A percentile compares a stretch with the other conserved stretches of the same genome.
These are phyloP conservation scores for Chaetura pelagica DNA, from an alignment of 2,113 vertebrate species.

Conservation along the genomic window DNA sequence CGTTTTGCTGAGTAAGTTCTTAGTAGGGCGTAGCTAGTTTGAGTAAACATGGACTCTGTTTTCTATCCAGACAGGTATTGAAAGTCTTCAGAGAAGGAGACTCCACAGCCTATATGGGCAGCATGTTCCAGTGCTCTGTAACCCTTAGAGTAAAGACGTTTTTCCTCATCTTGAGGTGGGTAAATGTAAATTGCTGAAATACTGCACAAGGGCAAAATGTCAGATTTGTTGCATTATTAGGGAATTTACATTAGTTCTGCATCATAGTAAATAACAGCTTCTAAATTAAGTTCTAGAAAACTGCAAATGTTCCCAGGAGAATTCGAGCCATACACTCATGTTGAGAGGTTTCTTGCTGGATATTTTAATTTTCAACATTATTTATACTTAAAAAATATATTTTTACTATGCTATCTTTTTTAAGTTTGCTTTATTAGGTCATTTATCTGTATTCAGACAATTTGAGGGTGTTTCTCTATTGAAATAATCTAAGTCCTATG, in stretches of 20 bases:
- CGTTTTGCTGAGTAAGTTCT: neutral
- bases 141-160: no score
- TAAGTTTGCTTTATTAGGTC: neutral
- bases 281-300: slow-evolving; percentile 3
- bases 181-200: neutral
- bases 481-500: neutral
- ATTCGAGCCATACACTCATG: neutral
- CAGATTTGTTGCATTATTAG: neutral
- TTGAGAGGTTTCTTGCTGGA: neutral
- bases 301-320: neutral
- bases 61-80: neutral
- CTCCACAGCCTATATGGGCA: no score
- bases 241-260: neutral
- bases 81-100: no score
- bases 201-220: neutral
- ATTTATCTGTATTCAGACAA: neutral
- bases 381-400: neutral
- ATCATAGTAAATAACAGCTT: neutral
- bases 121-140: no score
- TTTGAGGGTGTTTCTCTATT: neutral
- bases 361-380: neutral
- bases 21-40: neutral
- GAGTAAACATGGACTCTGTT: neutral
- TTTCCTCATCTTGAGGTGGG: no score
- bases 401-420: neutral